Evolutionary conservation across 1,140 invertebrate genomes (phyloP).

Genomic region (Micrasema longulum): DNA sequence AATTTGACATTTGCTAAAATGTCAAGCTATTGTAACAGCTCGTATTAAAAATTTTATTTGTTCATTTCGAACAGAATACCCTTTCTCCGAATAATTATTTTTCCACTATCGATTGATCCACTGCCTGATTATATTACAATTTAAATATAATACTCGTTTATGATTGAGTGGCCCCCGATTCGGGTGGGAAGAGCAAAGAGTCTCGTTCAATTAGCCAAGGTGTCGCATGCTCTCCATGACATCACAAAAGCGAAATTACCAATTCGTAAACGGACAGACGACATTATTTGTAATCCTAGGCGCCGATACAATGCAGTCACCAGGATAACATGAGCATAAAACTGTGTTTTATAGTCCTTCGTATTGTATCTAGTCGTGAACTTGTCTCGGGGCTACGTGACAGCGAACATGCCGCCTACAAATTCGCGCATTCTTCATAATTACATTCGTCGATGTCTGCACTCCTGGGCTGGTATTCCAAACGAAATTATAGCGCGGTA

Average conservation of each 20-base stretch:
- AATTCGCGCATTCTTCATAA: no score
- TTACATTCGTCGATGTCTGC: no score
- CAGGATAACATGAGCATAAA: constrained; percentile 26
- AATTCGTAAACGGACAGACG: constrained; percentile 23
- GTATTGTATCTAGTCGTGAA: constrained; percentile 10
- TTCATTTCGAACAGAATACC: no score
- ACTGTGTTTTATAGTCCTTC: constrained; percentile 11
- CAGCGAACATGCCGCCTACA: constrained; percentile 24
- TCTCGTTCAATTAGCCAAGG: background rate
- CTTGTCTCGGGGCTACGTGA: constrained; percentile 22
- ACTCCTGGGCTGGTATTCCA: no score
- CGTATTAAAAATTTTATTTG: no score
- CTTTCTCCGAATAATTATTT: no score
- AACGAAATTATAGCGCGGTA: no score
- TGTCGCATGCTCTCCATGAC: constrained; percentile 9
- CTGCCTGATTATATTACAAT: no score
- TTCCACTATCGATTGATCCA: no score
- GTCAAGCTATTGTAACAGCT: no score
- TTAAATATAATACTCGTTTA: no score
- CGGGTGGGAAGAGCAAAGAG: constrained; percentile 7
- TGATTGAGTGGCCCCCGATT: background rate
- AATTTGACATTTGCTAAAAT: no score
- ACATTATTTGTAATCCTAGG: constrained; percentile 16
- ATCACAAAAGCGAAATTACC: constrained; percentile 23
- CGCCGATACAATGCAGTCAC: constrained; percentile 35